phyloP scores from a whole-genome alignment of 2,113 vertebrate species.

The Aegypius monachus region DNA sequence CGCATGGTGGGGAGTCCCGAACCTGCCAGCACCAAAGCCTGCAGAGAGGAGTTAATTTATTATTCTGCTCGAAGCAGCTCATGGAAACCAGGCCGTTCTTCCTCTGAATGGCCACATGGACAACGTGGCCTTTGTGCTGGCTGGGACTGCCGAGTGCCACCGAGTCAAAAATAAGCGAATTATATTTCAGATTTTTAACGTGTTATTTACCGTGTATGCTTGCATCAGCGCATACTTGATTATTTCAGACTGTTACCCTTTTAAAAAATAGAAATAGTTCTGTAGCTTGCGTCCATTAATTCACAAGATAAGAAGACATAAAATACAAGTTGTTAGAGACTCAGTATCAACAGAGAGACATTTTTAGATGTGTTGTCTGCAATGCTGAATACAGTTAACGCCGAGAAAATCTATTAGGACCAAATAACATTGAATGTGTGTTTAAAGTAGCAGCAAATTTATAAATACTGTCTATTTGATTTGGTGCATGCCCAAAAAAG shows the following conservation, averaged over 20 bases:
- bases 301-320: not conserved
- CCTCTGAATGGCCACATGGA: fast-evolving
- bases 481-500: not conserved
- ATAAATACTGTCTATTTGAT: not conserved
- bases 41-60: not conserved
- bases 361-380: not conserved
- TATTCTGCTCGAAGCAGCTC: not conserved
- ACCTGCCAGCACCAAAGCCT: not conserved
- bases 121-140: not conserved
- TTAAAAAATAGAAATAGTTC: not conserved
- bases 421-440: not conserved
- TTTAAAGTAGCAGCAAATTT: not conserved
- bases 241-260: not conserved
- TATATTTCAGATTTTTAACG: fast-evolving
- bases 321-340: not conserved
- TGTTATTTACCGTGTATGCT: fast-evolving
- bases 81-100: not conserved
- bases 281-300: not conserved
- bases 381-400: not conserved
- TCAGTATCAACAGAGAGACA: fast-evolving
- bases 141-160: fast-evolving
- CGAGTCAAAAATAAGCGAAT: not conserved
- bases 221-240: fast-evolving
- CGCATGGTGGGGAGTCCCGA: fast-evolving
- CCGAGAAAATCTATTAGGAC: not conserved